phyloP scores from a whole-genome alignment of 2,888 invertebrate species.

The Scaptomyza polygonia region DNA sequence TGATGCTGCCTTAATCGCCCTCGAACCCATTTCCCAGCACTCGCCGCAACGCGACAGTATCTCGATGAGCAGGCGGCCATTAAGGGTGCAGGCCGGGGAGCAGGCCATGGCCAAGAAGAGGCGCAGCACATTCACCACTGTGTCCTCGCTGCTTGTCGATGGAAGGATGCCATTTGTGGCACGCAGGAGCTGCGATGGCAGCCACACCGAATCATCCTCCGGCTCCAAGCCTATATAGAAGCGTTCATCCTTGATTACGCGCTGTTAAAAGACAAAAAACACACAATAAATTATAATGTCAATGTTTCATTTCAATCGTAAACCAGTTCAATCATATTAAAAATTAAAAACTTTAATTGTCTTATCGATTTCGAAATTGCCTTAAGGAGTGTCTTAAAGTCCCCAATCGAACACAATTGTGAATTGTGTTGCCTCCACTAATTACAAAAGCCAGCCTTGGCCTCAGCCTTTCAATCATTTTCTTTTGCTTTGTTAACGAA shows the following conservation, averaged over 20 bases:
- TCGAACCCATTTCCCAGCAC: slow-evolving; percentile 91
- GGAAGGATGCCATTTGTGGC: slow-evolving; percentile 88
- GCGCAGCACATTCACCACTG: slow-evolving; percentile 89
- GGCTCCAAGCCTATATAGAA: slow-evolving; percentile 96
- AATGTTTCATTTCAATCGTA: neutral
- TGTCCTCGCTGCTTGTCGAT: slow-evolving; percentile 91
- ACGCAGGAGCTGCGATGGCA: slow-evolving; percentile 95
- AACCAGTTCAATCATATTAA: neutral
- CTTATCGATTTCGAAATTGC: neutral
- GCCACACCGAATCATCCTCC: slow-evolving; percentile 96
- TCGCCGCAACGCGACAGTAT: slow-evolving; percentile 93
- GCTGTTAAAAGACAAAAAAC: slow-evolving; percentile 85
- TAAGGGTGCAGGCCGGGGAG: slow-evolving; percentile 94
- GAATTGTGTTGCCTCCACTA: neutral
- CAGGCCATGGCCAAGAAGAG: slow-evolving; percentile 94
- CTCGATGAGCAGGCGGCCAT: slow-evolving; percentile 94
- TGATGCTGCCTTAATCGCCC: slow-evolving; percentile 93
- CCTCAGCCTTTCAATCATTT: slow-evolving; percentile 15
- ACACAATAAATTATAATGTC: neutral
- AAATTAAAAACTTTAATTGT: neutral
- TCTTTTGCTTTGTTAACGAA: neutral
- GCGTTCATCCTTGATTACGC: slow-evolving; percentile 94
- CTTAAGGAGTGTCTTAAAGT: neutral
- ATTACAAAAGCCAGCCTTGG: slow-evolving; percentile 19
- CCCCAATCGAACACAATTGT: neutral